Base-by-base conservation (phyloP, 2,797 vertebrate species). In the Eremophila alpestris region DNA sequence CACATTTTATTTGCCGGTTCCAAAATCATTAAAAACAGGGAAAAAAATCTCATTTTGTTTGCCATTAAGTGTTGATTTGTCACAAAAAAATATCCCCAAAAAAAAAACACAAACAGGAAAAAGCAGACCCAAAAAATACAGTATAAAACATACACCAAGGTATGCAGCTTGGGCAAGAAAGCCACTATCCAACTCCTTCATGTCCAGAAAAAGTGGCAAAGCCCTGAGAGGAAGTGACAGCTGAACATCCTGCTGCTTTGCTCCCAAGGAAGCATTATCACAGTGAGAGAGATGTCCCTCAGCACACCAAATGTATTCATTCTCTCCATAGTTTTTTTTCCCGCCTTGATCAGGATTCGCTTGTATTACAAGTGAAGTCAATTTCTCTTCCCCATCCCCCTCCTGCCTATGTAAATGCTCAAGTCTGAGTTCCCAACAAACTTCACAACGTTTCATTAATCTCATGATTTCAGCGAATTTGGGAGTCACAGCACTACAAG, bases 1-100 rank as follows among this genome's bases (percentile, higher is more conserved):
- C 30, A 71, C 26, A 62, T 83, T 97, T 97, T 96, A 97, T 97
- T 97, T 94, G 23, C 59, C 73, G 46, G 65, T 29, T 63, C 41
- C 67, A 81, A 83, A 84, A 60, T 18, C 9, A 69, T 93, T 92
- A 93, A 74, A 95, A 97, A 88, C 56, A 65, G 30, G 4, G 15
- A 26, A 71, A 54, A 62, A 86, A 92, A 38, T 38, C 38, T 79
- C n/a, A 74, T 84, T 97, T 95, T 90, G 85, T 95, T 97, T 77
- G 20, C 51, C 80, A 52, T 74, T 11, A 86, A 77, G 32, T 64
- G 5, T 95, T 94, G 63, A 94, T 91, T 90, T 81, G 54, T 79
- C 86, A 94, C 76, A 82, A 90, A 90, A 85, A 34, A 30, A 93
- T 59, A 59, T 59, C 58, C 36, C 36, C 36, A 64, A 77, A 78